Base-by-base conservation (phyloP, 2,797 vertebrate species). In the Coilia nasus region DNA sequence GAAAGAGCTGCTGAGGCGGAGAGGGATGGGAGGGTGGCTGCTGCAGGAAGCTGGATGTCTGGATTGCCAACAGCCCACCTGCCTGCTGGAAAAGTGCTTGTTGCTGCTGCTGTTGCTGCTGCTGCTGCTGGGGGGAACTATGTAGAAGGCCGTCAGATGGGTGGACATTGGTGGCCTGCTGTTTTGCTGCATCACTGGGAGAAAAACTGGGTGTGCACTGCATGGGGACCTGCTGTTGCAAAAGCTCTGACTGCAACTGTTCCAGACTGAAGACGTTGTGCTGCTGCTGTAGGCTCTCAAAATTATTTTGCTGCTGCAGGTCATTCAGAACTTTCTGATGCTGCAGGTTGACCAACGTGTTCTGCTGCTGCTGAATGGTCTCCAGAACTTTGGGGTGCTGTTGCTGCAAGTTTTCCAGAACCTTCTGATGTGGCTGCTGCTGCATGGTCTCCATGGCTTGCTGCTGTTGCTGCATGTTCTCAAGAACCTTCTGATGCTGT, bases 1-100 rank as follows among this genome's bases (percentile, higher is more conserved):
- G 98, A 92, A 98, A 99, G 60, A 99, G 96, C 89, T 98, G 97
- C 85, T 97, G 97, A 71, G 97, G 97, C 25, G 98, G 97, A 83
- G 98, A 98, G 17, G 97, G 93, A 88, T 96, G 94, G 12, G 95
- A 93, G 0, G 95, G 92, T 12, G 97, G 93, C 89, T 97, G 98
- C 19, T 97, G 96, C 85, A 98, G 95, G 89, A 99, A 99, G 92
- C 92, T 97, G 81, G 97, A 94, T 87, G 96, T 96, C 91, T 98
- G 98, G 89, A 99, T 97, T 3, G 97, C 96, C 87, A 99, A 96
- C 56, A 99, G 96, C 84, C 98, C 97, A 78, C 96, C 97, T 0
- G 96, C 88, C 83, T 98, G 97, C 86, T 97, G 98, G 90, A 99
- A 97, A 57, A 99, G 95, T 17, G 95, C 94, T 1, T 96, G 96